A percentile compares a stretch with the other conserved stretches of the same genome.
Conservation (phyloP, 2,113 vertebrate genomes). For the Rattus rattus region DNA sequence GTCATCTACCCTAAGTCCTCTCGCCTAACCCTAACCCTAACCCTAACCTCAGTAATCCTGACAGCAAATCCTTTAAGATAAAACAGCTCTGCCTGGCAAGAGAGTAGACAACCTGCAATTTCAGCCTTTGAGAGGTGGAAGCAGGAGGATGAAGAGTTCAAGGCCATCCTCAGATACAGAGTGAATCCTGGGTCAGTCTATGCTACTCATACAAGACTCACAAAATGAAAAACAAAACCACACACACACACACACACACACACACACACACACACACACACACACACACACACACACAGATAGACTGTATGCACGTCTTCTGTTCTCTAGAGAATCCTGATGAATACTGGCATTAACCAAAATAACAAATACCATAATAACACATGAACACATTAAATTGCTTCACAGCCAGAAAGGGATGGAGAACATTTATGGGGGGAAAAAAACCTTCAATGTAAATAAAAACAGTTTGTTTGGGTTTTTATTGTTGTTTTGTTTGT, state of each 20-base stretch:
- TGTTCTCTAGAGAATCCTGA: constrained; percentile 10
- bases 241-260: not conserved
- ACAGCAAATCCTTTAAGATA: not conserved
- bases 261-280: too few relatives aligned
- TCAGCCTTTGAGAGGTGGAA: not conserved
- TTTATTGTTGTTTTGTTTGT: not conserved
- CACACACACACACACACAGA: not conserved
- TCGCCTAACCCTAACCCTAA: too few relatives aligned
- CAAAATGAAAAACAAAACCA: not conserved
- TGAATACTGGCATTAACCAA: not conserved
- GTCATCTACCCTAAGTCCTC: not conserved
- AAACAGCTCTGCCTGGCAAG: not conserved
- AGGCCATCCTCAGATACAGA: not conserved
- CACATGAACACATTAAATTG: not conserved
- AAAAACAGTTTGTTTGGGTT: not conserved
- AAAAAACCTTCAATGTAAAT: not conserved
- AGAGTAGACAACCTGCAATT: not conserved
- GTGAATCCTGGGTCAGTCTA: not conserved
- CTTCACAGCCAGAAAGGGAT: not conserved
- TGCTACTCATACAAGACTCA: not conserved
- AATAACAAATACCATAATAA: not conserved
- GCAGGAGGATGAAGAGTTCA: not conserved
- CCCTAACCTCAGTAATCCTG: not conserved
- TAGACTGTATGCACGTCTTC: not conserved
- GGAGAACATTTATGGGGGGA: not conserved